These are phyloP conservation scores for Hyles lineata DNA, from an alignment of 2,888 invertebrate species.

Conservation along the genomic window DNA sequence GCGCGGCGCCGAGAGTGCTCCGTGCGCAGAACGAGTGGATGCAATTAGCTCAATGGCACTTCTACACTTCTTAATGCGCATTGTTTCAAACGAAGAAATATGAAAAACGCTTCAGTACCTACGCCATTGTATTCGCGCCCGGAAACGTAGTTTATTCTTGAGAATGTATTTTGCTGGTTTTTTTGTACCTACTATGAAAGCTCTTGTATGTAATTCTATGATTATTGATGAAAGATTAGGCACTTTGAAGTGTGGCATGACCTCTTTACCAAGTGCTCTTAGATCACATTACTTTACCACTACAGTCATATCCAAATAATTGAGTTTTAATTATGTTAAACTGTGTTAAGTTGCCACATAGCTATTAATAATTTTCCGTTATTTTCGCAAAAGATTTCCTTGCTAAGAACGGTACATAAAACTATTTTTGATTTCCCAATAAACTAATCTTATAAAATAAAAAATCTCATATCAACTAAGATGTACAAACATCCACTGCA, in stretches of 20 bases:
- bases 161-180: neutral
- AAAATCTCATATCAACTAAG: too few species aligned
- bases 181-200: neutral
- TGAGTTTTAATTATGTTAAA: too few species aligned
- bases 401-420: too few species aligned
- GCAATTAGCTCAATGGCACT: constrained; percentile 12
- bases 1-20: neutral
- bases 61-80: constrained; percentile 4
- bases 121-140: neutral
- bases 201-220: neutral
- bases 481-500: neutral
- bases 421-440: neutral
- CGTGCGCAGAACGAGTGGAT: neutral
- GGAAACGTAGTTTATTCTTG: neutral
- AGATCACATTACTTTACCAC: too few species aligned
- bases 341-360: too few species aligned
- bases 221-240: neutral
- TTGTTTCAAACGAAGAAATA: constrained; percentile 19
- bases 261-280: too few species aligned
- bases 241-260: neutral
- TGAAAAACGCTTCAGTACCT: constrained; percentile 11
- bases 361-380: too few species aligned
- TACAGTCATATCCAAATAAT: too few species aligned
- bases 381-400: too few species aligned
- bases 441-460: too few species aligned